A percentile compares a stretch with the other conserved stretches of the same genome.
Evolutionary conservation across 2,113 vertebrate species (phyloP).

Genomic region (Cryptotis parvus): DNA sequence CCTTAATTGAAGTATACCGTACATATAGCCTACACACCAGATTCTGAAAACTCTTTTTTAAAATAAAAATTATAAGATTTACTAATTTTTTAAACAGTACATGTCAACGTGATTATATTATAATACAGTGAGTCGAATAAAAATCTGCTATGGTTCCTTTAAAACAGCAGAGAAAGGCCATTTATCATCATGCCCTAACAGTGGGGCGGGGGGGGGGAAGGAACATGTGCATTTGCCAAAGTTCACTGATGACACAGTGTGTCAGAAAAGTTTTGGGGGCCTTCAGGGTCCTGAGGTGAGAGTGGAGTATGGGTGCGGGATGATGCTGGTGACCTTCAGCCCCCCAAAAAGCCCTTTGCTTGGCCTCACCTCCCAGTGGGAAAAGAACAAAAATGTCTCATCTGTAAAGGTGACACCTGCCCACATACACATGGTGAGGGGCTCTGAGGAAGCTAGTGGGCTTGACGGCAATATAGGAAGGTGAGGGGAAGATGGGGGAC

Average conservation of each 20-base stretch:
- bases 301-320: background rate
- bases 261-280: background rate
- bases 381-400: conserved; percentile 69
- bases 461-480: conserved; percentile 33
- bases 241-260: background rate
- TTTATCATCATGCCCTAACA: too few species aligned
- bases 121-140: background rate
- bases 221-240: background rate
- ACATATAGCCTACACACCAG: background rate
- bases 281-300: background rate
- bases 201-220: accelerated
- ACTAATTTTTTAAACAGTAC: background rate
- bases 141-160: background rate
- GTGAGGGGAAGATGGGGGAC: background rate
- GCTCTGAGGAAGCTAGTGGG: background rate
- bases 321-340: conserved; percentile 28
- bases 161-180: too few species aligned
- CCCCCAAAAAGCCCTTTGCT: background rate
- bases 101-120: background rate
- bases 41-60: background rate
- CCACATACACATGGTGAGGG: background rate
- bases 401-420: background rate
- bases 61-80: background rate
- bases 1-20: background rate
- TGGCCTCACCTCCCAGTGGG: conserved; percentile 42